phyloP scores from a whole-genome alignment of 2,113 vertebrate genomes.

The Numenius arquata region DNA sequence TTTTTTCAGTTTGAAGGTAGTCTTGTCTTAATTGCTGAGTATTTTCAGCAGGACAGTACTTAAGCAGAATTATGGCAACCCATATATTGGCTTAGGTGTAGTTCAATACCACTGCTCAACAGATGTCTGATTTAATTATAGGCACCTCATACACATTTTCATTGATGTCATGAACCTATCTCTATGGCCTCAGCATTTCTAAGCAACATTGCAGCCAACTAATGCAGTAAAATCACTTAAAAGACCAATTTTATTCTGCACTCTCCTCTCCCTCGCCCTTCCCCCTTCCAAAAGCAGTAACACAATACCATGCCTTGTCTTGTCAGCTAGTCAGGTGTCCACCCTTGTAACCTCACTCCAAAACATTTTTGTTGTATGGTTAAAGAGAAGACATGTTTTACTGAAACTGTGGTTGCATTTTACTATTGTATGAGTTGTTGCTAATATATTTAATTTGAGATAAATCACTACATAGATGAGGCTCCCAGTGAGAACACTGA shows the following conservation, averaged over 20 bases:
- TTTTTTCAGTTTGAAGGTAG: neutral
- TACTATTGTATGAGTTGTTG: neutral
- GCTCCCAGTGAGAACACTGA: neutral
- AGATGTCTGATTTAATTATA: constrained; percentile 30
- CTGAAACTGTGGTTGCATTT: neutral
- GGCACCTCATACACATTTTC: neutral
- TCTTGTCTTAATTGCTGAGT: neutral
- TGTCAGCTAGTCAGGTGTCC: neutral
- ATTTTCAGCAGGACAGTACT: neutral
- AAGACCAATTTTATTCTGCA: neutral
- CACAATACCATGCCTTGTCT: neutral
- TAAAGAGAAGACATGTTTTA: neutral
- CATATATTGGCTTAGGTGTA: neutral
- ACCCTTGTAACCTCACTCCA: neutral
- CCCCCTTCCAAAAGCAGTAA: neutral
- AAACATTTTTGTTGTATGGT: neutral
- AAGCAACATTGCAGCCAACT: neutral
- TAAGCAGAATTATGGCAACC: neutral
- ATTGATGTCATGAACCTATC: neutral
- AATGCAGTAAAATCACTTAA: neutral
- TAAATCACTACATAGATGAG: neutral
- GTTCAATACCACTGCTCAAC: neutral
- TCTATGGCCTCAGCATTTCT: neutral
- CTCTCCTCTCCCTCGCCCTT: neutral
- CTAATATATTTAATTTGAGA: neutral